These are phyloP conservation scores for Chaenodraco wilsoni DNA, from an alignment of 2,797 vertebrate genomes.

Conservation along the genomic window DNA sequence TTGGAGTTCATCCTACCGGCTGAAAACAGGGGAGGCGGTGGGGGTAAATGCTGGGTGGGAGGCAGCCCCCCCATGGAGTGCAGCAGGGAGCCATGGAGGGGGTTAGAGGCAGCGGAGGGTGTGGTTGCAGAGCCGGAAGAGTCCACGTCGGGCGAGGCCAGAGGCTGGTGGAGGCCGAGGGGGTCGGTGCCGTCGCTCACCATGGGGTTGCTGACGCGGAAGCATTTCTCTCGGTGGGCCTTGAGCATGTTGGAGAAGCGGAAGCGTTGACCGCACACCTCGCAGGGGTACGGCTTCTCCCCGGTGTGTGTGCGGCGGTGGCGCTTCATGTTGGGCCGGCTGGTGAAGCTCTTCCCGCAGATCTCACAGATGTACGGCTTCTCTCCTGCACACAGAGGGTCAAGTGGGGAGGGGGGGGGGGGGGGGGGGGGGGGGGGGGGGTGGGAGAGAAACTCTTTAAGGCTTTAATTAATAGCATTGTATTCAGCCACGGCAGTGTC, in stretches of 20 bases:
- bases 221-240: conserved; percentile 96
- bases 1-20: conserved; percentile 88
- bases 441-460: not conserved
- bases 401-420: too few relatives aligned
- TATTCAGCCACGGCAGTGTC: too few relatives aligned
- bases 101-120: conserved; percentile 57
- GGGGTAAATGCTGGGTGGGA: conserved; percentile 84
- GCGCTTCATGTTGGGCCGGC: conserved; percentile 98
- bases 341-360: conserved; percentile 98
- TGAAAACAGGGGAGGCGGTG: conserved; percentile 88
- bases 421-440: too few relatives aligned
- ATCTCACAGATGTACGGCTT: conserved; percentile 99
- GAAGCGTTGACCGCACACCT: conserved; percentile 94
- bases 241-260: conserved; percentile 99
- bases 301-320: conserved; percentile 96
- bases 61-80: conserved; percentile 86
- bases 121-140: conserved; percentile 57
- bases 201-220: conserved; percentile 89
- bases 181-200: conserved; percentile 75
- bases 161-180: conserved; percentile 63
- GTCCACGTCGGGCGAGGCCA: conserved; percentile 62
- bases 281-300: conserved; percentile 95
- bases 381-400: conserved; percentile 83
- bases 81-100: conserved; percentile 74
- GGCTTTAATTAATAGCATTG: too few relatives aligned